These are phyloP conservation scores for Heptranchias perlo DNA, from an alignment of 2,113 vertebrate genomes.

Conservation along the genomic window DNA sequence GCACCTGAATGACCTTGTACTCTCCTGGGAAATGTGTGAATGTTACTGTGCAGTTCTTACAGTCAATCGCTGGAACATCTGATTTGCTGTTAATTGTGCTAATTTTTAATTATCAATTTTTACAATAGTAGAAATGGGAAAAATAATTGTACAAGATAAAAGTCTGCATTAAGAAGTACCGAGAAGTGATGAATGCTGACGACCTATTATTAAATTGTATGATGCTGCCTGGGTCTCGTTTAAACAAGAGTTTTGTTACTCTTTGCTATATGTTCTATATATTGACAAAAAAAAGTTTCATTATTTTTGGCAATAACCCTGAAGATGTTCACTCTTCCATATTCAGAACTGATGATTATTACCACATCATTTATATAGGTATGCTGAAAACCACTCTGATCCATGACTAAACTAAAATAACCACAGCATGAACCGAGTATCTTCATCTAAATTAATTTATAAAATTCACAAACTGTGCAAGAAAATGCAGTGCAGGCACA, in stretches of 20 bases:
- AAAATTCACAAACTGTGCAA: not conserved
- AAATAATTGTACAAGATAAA: not conserved
- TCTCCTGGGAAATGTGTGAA: not conserved
- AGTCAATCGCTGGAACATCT: not conserved
- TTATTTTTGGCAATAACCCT: not conserved
- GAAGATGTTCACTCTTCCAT: not conserved
- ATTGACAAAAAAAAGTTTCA: not conserved
- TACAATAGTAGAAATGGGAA: not conserved
- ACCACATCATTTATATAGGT: not conserved
- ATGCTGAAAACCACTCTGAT: not conserved
- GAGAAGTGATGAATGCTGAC: not conserved
- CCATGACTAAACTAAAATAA: not conserved
- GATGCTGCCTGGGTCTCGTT: not conserved
- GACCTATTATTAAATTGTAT: not conserved
- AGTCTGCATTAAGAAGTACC: not conserved
- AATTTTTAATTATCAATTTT: not conserved
- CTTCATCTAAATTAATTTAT: not conserved
- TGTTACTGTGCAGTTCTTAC: no score
- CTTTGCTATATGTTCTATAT: not conserved
- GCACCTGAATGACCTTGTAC: no score
- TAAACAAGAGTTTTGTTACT: not conserved
- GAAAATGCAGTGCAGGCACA: not conserved
- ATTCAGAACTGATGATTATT: not conserved
- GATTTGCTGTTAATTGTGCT: no score
- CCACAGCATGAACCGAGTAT: not conserved